These are phyloP conservation scores for Melinaea marsaeus DNA, from an alignment of 2,888 invertebrate genomes.

Conservation along the genomic window DNA sequence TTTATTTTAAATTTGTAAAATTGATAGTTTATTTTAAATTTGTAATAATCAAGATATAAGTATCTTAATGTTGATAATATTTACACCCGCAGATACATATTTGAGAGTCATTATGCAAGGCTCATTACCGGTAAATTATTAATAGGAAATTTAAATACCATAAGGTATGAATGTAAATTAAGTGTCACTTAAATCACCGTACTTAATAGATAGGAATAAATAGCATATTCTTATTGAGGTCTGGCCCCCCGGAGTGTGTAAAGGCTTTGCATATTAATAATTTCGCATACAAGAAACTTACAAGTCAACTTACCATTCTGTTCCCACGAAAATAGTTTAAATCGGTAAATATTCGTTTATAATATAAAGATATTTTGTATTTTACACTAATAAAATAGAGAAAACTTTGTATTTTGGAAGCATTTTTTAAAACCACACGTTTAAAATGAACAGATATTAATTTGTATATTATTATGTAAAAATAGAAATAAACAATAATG, in stretches of 20 bases:
- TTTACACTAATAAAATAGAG: no score
- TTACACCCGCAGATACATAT: background rate
- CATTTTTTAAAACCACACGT: no score
- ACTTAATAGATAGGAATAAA: conserved; percentile 24
- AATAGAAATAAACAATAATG: no score
- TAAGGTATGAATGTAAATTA: conserved; percentile 18
- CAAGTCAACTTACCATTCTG: conserved; percentile 16
- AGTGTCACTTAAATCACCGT: conserved; percentile 24
- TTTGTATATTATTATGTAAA: no score
- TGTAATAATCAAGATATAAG: background rate
- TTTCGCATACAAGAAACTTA: conserved; percentile 20
- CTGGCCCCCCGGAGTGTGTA: conserved; percentile 26
- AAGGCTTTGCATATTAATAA: conserved; percentile 27
- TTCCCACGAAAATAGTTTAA: conserved; percentile 22
- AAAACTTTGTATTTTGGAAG: no score
- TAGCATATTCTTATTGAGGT: conserved; percentile 25
- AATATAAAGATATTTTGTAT: background rate
- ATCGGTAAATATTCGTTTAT: conserved; percentile 3
- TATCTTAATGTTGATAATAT: conserved; percentile 4
- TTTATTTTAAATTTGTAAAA: no score
- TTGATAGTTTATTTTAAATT: background rate
- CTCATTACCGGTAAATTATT: background rate
- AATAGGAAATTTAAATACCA: conserved; percentile 11
- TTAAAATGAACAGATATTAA: no score
- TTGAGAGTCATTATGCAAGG: conserved; percentile 1